Evolutionary conservation across 2,797 vertebrate species (phyloP).

Genomic region (Emydoidea blandingii): DNA sequence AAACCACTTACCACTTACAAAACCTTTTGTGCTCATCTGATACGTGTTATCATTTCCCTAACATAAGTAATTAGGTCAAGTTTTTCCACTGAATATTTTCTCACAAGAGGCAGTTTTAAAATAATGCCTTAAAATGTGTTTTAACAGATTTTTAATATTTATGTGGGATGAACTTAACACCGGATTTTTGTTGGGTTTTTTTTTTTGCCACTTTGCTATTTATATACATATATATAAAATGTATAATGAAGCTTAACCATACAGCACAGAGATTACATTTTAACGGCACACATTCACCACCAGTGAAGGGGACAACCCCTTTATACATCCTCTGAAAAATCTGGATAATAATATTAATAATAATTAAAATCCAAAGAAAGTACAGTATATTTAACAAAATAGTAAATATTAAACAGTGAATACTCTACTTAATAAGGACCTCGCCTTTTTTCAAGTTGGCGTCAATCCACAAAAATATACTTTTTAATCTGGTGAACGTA

Average conservation of each 20-base stretch:
- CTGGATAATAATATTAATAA: conserved; percentile 86
- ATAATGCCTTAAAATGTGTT: conserved; percentile 80
- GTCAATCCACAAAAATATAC: conserved; percentile 99
- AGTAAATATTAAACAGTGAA: conserved; percentile 97
- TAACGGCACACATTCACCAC: conserved; percentile 92
- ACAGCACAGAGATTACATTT: conserved; percentile 91
- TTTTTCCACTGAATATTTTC: conserved; percentile 72
- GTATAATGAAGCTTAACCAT: conserved; percentile 90
- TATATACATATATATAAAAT: conserved; percentile 85
- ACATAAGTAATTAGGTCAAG: conserved; percentile 76
- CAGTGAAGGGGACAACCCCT: conserved; percentile 87
- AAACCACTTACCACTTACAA: conserved; percentile 73
- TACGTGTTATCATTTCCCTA: conserved; percentile 71
- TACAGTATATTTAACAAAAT: conserved; percentile 96
- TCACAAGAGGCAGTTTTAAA: conserved; percentile 79
- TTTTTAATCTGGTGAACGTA: conserved; percentile 94
- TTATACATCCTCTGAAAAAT: conserved; percentile 87
- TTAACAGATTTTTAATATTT: conserved; percentile 82
- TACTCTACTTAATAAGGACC: conserved; percentile 94
- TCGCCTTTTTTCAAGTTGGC: conserved; percentile 93
- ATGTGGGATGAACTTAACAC: conserved; percentile 84
- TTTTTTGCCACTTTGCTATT: conserved; percentile 85
- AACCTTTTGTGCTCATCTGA: conserved; percentile 79
- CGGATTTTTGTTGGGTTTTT: conserved; percentile 43
- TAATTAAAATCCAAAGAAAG: conserved; percentile 92